These are phyloP conservation scores for Operophtera brumata DNA, from an alignment of 2,888 invertebrate genomes.

Conservation along the genomic window DNA sequence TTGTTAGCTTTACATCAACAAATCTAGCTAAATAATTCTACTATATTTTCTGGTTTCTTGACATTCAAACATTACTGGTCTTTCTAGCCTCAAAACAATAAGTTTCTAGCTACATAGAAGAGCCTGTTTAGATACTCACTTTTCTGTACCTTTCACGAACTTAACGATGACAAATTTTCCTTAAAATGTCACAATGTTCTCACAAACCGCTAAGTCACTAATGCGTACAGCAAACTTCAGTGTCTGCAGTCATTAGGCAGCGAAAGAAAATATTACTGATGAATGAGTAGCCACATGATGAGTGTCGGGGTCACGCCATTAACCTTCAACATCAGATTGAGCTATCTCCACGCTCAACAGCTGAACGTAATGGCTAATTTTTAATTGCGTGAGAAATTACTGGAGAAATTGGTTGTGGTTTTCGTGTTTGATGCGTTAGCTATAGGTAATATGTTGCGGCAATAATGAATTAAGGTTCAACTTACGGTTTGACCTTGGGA, in stretches of 20 bases:
- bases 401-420: conserved; percentile 7
- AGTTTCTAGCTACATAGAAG: too few relatives aligned
- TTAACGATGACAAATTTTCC: conserved; percentile 2
- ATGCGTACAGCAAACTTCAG: conserved; percentile 16
- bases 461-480: not conserved
- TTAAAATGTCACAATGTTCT: conserved; percentile 29
- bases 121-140: not conserved
- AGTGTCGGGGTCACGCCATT: conserved; percentile 45
- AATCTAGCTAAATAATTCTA: too few relatives aligned
- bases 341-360: conserved; percentile 21
- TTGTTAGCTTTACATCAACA: too few relatives aligned
- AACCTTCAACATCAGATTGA: conserved; percentile 38
- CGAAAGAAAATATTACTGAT: conserved; percentile 32
- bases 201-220: conserved; percentile 19
- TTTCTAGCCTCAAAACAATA: too few relatives aligned
- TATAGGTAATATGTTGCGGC: conserved; percentile 9
- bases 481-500: not conserved
- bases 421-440: conserved; percentile 11
- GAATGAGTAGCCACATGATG: conserved; percentile 31
- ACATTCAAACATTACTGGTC: too few relatives aligned
- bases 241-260: conserved; percentile 29
- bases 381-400: conserved; percentile 25
- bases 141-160: not conserved
- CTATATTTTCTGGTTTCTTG: too few relatives aligned
- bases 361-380: conserved; percentile 31